phyloP scores from a whole-genome alignment of 2,888 invertebrate species.

The Tridacna crocea region DNA sequence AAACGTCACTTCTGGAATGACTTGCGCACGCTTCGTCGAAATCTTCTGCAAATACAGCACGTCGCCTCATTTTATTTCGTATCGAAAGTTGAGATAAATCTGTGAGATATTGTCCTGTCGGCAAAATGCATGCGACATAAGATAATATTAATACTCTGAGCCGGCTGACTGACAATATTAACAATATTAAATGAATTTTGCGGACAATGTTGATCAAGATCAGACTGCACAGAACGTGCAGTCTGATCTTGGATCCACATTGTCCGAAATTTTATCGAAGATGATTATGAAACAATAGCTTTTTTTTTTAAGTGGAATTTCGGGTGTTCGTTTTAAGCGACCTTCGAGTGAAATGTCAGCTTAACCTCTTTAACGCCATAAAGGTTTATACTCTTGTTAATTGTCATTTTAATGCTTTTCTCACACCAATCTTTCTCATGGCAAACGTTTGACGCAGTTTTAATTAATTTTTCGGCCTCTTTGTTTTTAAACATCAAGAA shows the following conservation, averaged over 20 bases:
- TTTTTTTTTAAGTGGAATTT: too few relatives aligned
- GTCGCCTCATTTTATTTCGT: slow-evolving; percentile 4
- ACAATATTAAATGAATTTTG: too few relatives aligned
- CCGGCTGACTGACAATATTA: too few relatives aligned
- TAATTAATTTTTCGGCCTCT: neutral
- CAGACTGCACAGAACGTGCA: too few relatives aligned
- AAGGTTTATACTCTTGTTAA: neutral
- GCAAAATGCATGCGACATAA: slow-evolving; percentile 21
- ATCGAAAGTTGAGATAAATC: slow-evolving; percentile 17
- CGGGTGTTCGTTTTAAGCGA: too few relatives aligned
- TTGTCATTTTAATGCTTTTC: slow-evolving; percentile 22
- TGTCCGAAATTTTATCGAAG: too few relatives aligned
- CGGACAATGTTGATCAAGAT: too few relatives aligned
- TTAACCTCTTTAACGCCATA: too few relatives aligned
- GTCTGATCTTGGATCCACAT: too few relatives aligned
- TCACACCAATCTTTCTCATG: slow-evolving; percentile 4
- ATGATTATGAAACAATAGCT: too few relatives aligned
- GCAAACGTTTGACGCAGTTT: neutral
- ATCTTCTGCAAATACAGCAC: neutral
- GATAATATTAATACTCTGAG: slow-evolving; percentile 5
- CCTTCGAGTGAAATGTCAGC: too few relatives aligned
- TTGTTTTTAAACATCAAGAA: too few relatives aligned
- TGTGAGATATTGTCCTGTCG: slow-evolving; percentile 7
- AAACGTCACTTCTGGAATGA: neutral
- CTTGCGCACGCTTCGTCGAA: neutral